Evolutionary conservation across 2,797 vertebrate genomes (phyloP).

Genomic region (Sebastiscus albofasciatus): DNA sequence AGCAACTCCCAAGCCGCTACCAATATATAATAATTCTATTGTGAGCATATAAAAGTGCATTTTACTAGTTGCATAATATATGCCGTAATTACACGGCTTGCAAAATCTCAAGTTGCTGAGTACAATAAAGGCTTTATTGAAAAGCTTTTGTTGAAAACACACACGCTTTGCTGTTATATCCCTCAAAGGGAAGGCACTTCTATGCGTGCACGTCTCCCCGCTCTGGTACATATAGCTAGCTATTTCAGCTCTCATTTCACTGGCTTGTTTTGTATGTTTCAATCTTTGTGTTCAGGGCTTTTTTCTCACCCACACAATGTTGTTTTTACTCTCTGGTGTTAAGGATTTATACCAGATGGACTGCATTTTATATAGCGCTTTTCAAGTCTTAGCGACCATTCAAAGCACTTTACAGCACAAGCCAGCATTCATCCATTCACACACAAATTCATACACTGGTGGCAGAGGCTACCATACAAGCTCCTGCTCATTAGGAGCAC

Average conservation of each 20-base stretch:
- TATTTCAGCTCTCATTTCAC: neutral
- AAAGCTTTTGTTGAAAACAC: slow-evolving; percentile 20
- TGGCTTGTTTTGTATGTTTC: neutral
- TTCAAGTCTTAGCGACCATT: neutral
- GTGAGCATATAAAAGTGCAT: neutral
- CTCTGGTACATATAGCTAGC: neutral
- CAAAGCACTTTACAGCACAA: neutral
- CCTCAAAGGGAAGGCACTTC: neutral
- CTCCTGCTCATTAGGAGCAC: no score
- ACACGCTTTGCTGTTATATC: neutral
- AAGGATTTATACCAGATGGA: neutral
- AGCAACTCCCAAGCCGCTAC: neutral
- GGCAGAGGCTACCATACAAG: neutral
- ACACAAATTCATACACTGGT: neutral
- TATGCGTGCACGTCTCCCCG: neutral
- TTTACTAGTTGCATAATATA: neutral
- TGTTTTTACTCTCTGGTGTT: neutral
- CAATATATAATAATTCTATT: neutral
- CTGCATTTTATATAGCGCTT: neutral
- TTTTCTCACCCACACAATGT: neutral
- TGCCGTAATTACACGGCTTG: slow-evolving; percentile 28
- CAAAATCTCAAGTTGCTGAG: slow-evolving; percentile 26
- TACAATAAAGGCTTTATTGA: slow-evolving; percentile 34
- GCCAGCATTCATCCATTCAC: neutral
- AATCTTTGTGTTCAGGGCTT: neutral